Percentiles rank a stretch among this genome's conserved stretches.
Conservation (phyloP, 2,888 invertebrate genomes). For the Priocnemis perturbator region DNA sequence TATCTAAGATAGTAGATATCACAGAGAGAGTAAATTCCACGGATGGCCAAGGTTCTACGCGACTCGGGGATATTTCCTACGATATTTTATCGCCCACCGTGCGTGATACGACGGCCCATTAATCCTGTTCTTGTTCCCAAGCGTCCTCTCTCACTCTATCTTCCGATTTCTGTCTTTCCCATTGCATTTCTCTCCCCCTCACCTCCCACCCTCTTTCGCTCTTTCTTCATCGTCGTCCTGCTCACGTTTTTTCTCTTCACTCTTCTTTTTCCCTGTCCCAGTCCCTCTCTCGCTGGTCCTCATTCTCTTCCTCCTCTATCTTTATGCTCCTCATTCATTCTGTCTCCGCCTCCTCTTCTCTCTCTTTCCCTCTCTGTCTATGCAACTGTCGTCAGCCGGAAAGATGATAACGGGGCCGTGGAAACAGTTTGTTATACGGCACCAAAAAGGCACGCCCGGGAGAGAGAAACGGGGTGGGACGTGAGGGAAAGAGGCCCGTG, state of each 20-base stretch:
- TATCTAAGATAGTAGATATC: conserved; percentile 54
- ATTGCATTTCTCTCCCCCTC: background rate
- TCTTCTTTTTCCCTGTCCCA: conserved; percentile 19
- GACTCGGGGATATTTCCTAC: conserved; percentile 51
- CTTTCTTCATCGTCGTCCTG: conserved; percentile 9
- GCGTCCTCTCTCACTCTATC: conserved; percentile 17
- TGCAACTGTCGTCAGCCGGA: conserved; percentile 61
- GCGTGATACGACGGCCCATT: conserved; percentile 67
- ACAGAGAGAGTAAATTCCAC: conserved; percentile 49
- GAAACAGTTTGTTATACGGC: conserved; percentile 61
- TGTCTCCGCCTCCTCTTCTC: conserved; percentile 38
- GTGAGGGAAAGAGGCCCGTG: conserved; percentile 5
- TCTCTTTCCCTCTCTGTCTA: conserved; percentile 34
- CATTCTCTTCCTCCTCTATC: conserved; percentile 35
- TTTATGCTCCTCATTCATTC: conserved; percentile 8
- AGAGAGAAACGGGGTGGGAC: background rate
- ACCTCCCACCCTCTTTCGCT: conserved; percentile 15
- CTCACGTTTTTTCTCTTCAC: conserved; percentile 6
- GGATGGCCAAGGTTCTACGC: conserved; percentile 43
- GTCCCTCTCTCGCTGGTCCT: conserved; percentile 39
- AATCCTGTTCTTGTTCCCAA: conserved; percentile 61
- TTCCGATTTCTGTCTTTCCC: background rate
- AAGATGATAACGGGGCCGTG: conserved; percentile 61
- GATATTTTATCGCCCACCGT: conserved; percentile 66
- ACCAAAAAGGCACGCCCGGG: conserved; percentile 32